Conservation (phyloP, 2,797 vertebrate genomes). For the Schizopygopsis malacanthus region DNA sequence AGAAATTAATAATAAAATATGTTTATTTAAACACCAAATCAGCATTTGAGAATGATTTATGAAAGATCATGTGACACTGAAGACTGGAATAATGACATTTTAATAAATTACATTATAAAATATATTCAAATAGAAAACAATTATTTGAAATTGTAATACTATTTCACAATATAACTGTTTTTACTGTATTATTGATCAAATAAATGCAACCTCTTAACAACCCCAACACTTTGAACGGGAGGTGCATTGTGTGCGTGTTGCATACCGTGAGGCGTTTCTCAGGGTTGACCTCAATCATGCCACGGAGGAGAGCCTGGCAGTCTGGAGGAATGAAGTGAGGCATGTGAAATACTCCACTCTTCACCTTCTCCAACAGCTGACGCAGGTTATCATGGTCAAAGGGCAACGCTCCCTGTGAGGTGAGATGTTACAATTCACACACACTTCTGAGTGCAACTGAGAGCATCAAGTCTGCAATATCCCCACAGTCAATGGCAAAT, state of each 20-base stretch:
- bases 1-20: background rate
- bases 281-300: conserved; percentile 91
- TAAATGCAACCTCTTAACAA: background rate
- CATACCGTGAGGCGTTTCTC: conserved; percentile 89
- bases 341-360: conserved; percentile 93
- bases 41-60: background rate
- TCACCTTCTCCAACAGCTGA: conserved; percentile 93
- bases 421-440: conserved; percentile 10
- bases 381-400: conserved; percentile 93
- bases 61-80: background rate
- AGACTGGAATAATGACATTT: background rate
- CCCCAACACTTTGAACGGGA: background rate
- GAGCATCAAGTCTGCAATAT: background rate
- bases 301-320: conserved; percentile 86
- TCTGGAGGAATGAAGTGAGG: conserved; percentile 92
- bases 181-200: background rate
- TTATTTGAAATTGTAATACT: background rate
- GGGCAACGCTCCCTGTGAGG: conserved; percentile 86
- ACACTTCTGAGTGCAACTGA: conserved; percentile 5
- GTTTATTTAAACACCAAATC: background rate
- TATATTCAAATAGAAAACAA: background rate
- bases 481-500: background rate
- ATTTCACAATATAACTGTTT: background rate
- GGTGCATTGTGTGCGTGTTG: background rate
- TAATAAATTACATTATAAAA: background rate